Conservation (phyloP, 64 coral and sea anemone species). For the Stichodactyla mertensii region DNA sequence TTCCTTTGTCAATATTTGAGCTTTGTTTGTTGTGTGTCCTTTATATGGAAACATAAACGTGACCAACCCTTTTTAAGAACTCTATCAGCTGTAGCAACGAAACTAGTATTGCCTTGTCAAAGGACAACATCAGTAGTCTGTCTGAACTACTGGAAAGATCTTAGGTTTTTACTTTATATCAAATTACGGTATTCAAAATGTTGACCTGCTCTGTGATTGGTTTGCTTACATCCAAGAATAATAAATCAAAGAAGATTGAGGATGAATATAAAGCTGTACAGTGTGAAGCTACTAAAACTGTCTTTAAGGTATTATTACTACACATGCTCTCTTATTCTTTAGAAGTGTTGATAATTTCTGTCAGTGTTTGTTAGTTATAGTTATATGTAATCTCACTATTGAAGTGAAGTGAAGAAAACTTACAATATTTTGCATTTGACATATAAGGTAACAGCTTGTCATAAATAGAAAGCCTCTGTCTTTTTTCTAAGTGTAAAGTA, state of each 20-base stretch:
- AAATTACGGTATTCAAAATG: background rate
- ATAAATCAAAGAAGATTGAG: background rate
- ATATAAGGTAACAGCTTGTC: no score
- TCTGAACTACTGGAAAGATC: background rate
- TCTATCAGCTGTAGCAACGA: background rate
- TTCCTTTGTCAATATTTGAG: background rate
- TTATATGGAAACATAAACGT: background rate
- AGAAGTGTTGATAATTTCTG: background rate
- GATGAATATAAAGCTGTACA: background rate
- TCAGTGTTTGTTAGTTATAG: background rate
- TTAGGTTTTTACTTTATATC: background rate
- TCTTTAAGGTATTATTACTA: background rate
- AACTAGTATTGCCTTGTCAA: background rate
- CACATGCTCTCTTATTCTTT: background rate
- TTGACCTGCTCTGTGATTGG: slow-evolving; percentile 8
- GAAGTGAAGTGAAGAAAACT: no score
- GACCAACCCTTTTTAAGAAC: background rate
- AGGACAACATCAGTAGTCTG: background rate
- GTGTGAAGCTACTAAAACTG: background rate
- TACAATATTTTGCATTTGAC: background rate
- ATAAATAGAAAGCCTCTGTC: no score
- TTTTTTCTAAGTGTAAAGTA: background rate
- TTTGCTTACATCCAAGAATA: background rate
- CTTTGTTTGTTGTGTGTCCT: background rate
- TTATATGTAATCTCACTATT: background rate